Conservation (phyloP, 2,797 vertebrate genomes). For the Rhinichthys osculus region DNA sequence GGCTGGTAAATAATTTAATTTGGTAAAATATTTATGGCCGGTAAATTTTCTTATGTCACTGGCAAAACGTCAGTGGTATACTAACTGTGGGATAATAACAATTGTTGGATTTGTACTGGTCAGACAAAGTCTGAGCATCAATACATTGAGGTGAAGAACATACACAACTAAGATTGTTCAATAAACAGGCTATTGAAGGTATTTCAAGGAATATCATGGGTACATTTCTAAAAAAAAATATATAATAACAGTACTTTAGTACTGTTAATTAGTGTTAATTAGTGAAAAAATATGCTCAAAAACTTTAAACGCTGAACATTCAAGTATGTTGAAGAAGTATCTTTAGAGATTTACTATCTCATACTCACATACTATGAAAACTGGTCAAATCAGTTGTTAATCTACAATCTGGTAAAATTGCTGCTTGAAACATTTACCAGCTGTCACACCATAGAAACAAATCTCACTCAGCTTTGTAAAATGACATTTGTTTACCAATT, state of each 20-base stretch:
- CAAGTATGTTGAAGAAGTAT: neutral
- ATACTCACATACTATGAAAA: neutral
- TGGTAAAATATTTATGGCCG: neutral
- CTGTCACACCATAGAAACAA: slow-evolving; percentile 58
- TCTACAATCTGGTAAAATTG: neutral
- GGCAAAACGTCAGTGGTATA: neutral
- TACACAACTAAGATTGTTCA: too few species aligned
- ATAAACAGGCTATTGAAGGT: too few species aligned
- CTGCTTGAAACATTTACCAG: slow-evolving; percentile 53
- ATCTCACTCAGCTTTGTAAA: slow-evolving; percentile 54
- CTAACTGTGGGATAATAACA: too few species aligned
- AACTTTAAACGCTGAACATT: neutral
- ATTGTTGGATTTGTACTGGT: too few species aligned
- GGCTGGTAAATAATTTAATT: neutral
- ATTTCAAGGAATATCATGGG: neutral
- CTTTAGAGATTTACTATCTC: neutral
- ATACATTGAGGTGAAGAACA: too few species aligned
- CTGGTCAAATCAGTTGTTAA: neutral
- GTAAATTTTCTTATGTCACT: neutral
- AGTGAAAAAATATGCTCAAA: neutral
- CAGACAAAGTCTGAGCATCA: too few species aligned
- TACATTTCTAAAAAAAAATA: neutral
- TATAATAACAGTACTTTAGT: neutral
- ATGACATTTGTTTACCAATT: slow-evolving; percentile 77
- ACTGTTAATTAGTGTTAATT: neutral